Conservation (phyloP, 2,888 invertebrate species). For the Zele albiditarsus region DNA sequence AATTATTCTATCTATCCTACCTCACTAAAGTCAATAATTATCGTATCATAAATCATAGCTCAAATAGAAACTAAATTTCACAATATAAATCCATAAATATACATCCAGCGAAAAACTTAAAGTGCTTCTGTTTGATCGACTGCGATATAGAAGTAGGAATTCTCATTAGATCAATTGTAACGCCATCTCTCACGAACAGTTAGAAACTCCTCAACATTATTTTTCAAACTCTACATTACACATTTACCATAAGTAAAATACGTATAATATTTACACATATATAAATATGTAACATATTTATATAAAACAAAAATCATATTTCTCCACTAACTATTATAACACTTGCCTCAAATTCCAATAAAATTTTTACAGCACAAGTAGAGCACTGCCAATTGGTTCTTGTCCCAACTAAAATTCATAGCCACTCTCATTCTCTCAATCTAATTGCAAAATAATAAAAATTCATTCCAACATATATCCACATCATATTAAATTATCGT, state of each 20-base stretch:
- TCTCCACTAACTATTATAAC: constrained; percentile 6
- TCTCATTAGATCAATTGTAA: constrained; percentile 25
- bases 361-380: neutral
- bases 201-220: neutral
- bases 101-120: neutral
- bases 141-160: neutral
- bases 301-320: no score
- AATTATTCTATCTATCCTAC: no score
- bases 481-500: neutral
- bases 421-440: neutral
- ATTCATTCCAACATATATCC: neutral
- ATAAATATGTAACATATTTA: no score
- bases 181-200: constrained; percentile 24
- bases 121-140: constrained; percentile 32
- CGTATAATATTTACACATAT: no score
- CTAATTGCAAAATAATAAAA: neutral
- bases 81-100: no score
- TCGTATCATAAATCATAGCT: no score
- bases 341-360: neutral
- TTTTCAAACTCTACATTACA: neutral
- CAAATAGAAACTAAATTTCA: no score
- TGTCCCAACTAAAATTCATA: neutral
- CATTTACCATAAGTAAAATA: no score
- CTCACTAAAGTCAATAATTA: no score
- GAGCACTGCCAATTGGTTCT: neutral